Conservation (phyloP, 2,113 vertebrate species). For the Aleadryas rufinucha region DNA sequence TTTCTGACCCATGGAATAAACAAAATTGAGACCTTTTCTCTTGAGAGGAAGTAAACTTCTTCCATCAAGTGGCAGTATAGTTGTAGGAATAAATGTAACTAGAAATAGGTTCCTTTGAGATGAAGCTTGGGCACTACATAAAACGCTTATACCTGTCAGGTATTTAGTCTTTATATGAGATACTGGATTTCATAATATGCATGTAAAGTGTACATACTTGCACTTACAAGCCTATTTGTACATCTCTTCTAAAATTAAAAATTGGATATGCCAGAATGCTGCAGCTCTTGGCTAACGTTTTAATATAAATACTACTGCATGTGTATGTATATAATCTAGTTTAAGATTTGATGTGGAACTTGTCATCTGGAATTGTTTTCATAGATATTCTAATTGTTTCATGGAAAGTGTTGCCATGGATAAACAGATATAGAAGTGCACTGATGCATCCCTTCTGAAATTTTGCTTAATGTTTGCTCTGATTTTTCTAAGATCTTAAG, state of each 20-base stretch:
- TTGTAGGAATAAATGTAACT: not conserved
- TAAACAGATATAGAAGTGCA: not conserved
- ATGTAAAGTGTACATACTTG: not conserved
- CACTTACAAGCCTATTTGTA: not conserved
- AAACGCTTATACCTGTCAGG: not conserved
- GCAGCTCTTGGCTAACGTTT: not conserved
- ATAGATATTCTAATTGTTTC: not conserved
- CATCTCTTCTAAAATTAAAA: not conserved
- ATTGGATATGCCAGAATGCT: not conserved
- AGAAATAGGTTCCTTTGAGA: not conserved
- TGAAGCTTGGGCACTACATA: not conserved
- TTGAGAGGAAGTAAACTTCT: not conserved
- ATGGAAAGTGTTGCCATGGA: not conserved
- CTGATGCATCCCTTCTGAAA: slow-evolving; percentile 18
- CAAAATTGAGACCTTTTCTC: not conserved
- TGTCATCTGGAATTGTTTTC: slow-evolving; percentile 45
- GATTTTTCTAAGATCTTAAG: not conserved
- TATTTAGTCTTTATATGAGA: not conserved
- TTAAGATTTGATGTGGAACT: not conserved
- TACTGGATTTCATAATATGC: not conserved
- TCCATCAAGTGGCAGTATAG: not conserved
- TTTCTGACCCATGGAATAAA: not conserved
- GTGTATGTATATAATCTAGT: not conserved
- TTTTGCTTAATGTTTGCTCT: not conserved
- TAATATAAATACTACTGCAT: not conserved